Conservation (phyloP, 2,888 invertebrate genomes). For the Hymenopus coronatus region DNA sequence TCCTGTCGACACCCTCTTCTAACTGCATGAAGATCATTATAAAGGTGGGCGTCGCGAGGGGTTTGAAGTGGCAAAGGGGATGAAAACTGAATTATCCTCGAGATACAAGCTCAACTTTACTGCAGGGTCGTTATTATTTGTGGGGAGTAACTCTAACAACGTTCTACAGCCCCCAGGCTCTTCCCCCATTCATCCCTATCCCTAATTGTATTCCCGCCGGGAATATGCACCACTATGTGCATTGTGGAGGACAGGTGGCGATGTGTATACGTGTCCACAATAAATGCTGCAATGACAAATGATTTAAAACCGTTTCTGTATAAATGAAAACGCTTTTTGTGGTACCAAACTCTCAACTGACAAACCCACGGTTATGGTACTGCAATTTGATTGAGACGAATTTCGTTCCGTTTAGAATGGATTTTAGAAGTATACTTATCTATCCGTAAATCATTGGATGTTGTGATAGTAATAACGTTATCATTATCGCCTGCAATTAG, state of each 20-base stretch:
- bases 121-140: neutral
- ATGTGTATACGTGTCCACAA: neutral
- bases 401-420: neutral
- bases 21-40: neutral
- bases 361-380: neutral
- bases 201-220: constrained; percentile 13
- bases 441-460: neutral
- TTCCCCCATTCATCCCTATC: neutral
- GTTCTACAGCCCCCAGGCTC: neutral
- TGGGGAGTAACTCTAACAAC: constrained; percentile 1
- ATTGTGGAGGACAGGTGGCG: neutral
- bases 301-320: neutral
- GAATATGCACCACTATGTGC: neutral
- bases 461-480: neutral
- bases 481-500: no score
- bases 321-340: neutral
- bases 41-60: neutral
- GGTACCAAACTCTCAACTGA: neutral
- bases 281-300: neutral
- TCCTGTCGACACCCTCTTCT: neutral
- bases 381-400: neutral
- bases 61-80: neutral
- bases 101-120: neutral
- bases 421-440: neutral
- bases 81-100: constrained; percentile 13